Evolutionary conservation across 2,113 vertebrate species (phyloP).

Genomic region (Ictalurus furcatus): DNA sequence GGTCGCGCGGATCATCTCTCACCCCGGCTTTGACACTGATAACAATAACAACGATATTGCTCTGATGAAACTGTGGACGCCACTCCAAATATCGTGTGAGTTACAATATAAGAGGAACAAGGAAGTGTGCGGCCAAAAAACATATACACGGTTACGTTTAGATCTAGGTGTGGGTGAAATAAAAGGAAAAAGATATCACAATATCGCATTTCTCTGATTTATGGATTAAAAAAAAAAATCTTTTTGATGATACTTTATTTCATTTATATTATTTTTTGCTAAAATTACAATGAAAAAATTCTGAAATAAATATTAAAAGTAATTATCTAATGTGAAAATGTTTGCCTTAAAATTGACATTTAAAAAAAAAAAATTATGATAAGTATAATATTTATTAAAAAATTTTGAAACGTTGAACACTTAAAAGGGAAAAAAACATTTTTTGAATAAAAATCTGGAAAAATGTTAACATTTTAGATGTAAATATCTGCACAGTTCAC

Average conservation of each 20-base stretch:
- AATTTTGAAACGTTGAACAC: background rate
- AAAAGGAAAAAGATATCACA: background rate
- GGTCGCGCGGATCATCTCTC: slow-evolving; percentile 60
- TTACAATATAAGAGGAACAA: background rate
- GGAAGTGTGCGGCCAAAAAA: background rate
- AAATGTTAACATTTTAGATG: too few species aligned
- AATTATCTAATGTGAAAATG: background rate
- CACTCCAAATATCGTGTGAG: slow-evolving; percentile 63
- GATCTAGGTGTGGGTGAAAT: background rate
- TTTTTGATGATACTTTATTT: too few species aligned
- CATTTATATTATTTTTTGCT: background rate
- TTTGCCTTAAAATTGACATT: background rate
- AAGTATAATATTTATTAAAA: too few species aligned
- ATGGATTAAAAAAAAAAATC: background rate
- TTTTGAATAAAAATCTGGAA: too few species aligned
- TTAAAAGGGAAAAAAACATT: background rate
- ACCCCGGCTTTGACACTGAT: slow-evolving; percentile 42
- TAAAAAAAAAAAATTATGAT: too few species aligned
- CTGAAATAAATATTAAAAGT: background rate
- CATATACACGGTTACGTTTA: background rate
- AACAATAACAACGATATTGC: slow-evolving; percentile 67
- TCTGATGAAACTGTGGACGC: slow-evolving; percentile 63
- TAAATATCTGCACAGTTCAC: background rate
- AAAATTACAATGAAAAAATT: background rate
- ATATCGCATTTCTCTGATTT: background rate